Base-by-base conservation (phyloP, 1,140 invertebrate species). In the Lethocerus indicus region DNA sequence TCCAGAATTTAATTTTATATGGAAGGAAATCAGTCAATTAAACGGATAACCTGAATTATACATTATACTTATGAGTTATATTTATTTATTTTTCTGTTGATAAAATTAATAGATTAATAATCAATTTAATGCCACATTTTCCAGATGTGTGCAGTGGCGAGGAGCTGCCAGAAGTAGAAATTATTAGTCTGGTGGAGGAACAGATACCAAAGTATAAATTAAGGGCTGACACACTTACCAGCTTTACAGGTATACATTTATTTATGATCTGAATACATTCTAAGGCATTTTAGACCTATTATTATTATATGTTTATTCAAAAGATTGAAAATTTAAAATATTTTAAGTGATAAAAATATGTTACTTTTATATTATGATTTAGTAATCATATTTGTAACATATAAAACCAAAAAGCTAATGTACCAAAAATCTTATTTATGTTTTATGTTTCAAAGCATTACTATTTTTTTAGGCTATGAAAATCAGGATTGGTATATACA, bases 401-500 rank as follows among this genome's bases (percentile, higher is more conserved):
- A 9, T n/a, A 9, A 12, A 7, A 9, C 20, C 18, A 41, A 32
- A 32, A 32, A 9, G n/a, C n/a, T 9, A 9, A 32, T 32, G 29
- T 32, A 9, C 29, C 7, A 9, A n/a, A 9, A 9, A 32, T 32
- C n/a, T 32, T 32, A 32, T 32, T 9, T 32, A 32, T 32, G 29
- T 32, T 32, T 32, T 32, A 9, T n/a, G n/a, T 32, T 32, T 32
- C 29, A 9, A n/a, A n/a, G 29, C n/a, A 9, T 9, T 32, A 32
- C 29, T 32, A 32, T 37, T 53, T 61, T 73, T 67, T 28, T 67
- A 83, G 89, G 90, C 47, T 94, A 94, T 79, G 82, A 89, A 63
- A 90, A 94, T 74, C 72, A 81, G 63, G 90, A 95, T 68, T 92
- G 90, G 88, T 87, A 80, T 62, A 87, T 95, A 55, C 86, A 88